Percentiles rank a stretch among this genome's conserved stretches.
phyloP scores from a whole-genome alignment of 1,140 invertebrate genomes.

The Triops longicaudatus region DNA sequence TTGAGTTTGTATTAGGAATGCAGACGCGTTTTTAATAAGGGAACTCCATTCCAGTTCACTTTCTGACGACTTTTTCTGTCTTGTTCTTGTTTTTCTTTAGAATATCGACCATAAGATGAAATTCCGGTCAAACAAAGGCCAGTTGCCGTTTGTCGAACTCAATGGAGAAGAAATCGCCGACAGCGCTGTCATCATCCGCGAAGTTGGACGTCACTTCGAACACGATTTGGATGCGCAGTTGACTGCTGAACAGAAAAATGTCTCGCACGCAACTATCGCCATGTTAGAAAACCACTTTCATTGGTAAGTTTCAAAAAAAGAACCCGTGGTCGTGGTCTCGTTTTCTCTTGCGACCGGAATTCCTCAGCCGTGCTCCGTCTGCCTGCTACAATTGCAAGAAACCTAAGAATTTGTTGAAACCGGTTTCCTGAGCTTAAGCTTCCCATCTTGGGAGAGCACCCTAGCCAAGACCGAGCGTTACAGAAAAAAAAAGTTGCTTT shows the following conservation, averaged over 20 bases:
- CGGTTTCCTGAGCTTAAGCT: neutral
- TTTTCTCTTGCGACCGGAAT: neutral
- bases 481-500: neutral
- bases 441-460: neutral
- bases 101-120: conserved; percentile 91
- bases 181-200: conserved; percentile 77
- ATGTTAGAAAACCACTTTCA: conserved; percentile 90
- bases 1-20: neutral
- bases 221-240: conserved; percentile 72
- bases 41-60: neutral
- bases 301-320: conserved; percentile 47
- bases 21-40: neutral
- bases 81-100: conserved; percentile 45
- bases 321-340: neutral
- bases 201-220: conserved; percentile 67
- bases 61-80: neutral
- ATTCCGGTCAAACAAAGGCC: conserved; percentile 85
- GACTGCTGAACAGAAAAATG: conserved; percentile 70
- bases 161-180: conserved; percentile 90
- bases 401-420: neutral
- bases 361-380: neutral
- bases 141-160: conserved; percentile 82
- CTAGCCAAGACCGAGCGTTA: neutral
- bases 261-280: conserved; percentile 84
- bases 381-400: neutral